Conservation (phyloP, 2,888 invertebrate genomes). For the Coelogynopora nodosa region DNA sequence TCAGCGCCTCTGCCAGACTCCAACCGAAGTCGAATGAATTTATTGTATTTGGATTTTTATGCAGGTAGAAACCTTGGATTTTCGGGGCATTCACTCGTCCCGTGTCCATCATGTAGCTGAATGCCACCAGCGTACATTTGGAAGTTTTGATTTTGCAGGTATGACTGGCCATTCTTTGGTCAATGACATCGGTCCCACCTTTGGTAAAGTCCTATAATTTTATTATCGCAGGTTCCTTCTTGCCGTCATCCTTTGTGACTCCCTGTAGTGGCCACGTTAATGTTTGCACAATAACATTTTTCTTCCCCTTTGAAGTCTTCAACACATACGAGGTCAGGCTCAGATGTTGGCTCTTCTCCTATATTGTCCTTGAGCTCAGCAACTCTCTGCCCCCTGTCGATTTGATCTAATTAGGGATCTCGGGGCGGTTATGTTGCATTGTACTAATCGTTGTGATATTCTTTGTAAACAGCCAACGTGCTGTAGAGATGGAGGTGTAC, state of each 20-base stretch:
- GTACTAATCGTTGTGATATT: conserved; percentile 25
- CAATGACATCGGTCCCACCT: neutral
- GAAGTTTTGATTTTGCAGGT: too few relatives aligned
- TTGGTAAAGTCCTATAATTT: conserved; percentile 14
- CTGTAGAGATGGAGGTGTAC: neutral
- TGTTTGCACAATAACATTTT: neutral
- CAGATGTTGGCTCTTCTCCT: too few relatives aligned
- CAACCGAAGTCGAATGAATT: conserved; percentile 26
- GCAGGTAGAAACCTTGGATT: neutral
- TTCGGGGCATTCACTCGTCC: neutral
- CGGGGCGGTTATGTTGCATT: neutral
- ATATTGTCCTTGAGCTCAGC: neutral
- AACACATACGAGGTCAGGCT: neutral
- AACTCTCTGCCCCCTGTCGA: neutral
- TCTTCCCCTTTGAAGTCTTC: neutral
- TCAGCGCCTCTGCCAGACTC: conserved; percentile 20
- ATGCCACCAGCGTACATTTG: neutral
- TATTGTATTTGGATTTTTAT: neutral
- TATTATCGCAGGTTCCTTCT: conserved; percentile 6
- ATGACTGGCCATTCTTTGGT: neutral
- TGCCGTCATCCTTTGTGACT: conserved; percentile 8
- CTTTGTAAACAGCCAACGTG: neutral
- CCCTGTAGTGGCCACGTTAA: neutral
- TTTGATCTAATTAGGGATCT: neutral
- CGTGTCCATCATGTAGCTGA: conserved; percentile 6